Evolutionary conservation across 92 coral and sea anemone genomes (phyloP).

Genomic region (Virgularia gustaviana): DNA sequence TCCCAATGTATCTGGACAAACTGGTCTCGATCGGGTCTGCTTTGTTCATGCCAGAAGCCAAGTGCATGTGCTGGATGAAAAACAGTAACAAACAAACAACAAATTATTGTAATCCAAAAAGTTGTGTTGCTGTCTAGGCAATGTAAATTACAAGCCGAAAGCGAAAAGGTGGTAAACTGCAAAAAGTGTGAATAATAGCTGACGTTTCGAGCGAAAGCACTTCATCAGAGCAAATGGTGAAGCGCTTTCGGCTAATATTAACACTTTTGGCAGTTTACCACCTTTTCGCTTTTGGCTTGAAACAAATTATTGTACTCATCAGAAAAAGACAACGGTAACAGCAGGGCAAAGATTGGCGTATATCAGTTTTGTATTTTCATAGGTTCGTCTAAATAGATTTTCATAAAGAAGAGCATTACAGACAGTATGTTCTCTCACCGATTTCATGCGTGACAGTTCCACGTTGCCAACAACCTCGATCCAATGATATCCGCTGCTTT

Average conservation of each 20-base stretch:
- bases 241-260: background rate
- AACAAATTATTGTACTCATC: background rate
- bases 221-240: too few species aligned
- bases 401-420: background rate
- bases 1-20: slow-evolving; percentile 75
- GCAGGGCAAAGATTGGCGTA: background rate
- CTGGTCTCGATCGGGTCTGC: slow-evolving; percentile 85
- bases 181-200: too few species aligned
- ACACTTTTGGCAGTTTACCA: too few species aligned
- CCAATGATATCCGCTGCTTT: slow-evolving; percentile 72
- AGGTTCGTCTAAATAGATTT: background rate
- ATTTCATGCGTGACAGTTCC: slow-evolving; percentile 89
- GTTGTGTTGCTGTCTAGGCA: too few species aligned
- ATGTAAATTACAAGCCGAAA: too few species aligned
- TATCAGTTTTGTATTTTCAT: too few species aligned
- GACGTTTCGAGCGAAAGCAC: too few species aligned
- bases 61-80: slow-evolving; percentile 74
- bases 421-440: slow-evolving; percentile 51
- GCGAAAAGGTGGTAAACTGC: too few species aligned
- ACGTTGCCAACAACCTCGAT: slow-evolving; percentile 60
- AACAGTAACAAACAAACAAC: background rate
- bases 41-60: slow-evolving; percentile 96
- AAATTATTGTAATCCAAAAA: background rate
- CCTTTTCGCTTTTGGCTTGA: too few species aligned
- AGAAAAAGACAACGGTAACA: background rate